A percentile compares a stretch with the other conserved stretches of the same genome.
Evolutionary conservation across 1,140 invertebrate genomes (phyloP).

Genomic region (Acromyrmex charruanus): DNA sequence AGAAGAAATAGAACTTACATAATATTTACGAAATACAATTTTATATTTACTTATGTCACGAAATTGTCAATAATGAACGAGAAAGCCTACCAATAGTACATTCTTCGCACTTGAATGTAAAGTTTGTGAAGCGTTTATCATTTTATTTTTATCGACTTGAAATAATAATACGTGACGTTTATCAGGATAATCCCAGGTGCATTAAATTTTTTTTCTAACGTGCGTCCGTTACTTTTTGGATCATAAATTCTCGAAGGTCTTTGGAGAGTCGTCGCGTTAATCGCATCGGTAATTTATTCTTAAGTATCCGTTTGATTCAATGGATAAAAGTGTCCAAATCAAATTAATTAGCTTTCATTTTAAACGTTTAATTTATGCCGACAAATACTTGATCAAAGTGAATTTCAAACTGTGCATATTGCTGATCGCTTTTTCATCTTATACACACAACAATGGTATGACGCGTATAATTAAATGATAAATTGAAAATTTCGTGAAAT

Average conservation of each 20-base stretch:
- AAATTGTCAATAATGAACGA: neutral
- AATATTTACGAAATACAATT: neutral
- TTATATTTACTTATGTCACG: neutral
- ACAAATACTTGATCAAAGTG: neutral
- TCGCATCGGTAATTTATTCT: constrained; percentile 17
- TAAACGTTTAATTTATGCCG: neutral
- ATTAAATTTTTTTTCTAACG: neutral
- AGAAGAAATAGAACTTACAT: neutral
- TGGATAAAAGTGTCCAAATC: constrained; percentile 1
- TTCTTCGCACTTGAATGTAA: neutral
- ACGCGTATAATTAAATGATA: neutral
- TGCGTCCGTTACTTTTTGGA: neutral
- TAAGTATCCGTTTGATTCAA: neutral
- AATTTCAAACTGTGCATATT: neutral
- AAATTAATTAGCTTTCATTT: neutral
- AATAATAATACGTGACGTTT: neutral
- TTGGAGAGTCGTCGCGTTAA: constrained; percentile 21
- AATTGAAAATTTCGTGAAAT: constrained; percentile 12
- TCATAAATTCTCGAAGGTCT: neutral
- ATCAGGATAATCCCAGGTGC: neutral
- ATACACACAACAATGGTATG: neutral
- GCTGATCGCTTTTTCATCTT: neutral
- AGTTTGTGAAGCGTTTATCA: neutral
- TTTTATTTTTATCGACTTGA: neutral
- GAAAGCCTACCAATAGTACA: neutral